Evolutionary conservation across 2,888 invertebrate species (phyloP).

Genomic region (Fragum fragum): DNA sequence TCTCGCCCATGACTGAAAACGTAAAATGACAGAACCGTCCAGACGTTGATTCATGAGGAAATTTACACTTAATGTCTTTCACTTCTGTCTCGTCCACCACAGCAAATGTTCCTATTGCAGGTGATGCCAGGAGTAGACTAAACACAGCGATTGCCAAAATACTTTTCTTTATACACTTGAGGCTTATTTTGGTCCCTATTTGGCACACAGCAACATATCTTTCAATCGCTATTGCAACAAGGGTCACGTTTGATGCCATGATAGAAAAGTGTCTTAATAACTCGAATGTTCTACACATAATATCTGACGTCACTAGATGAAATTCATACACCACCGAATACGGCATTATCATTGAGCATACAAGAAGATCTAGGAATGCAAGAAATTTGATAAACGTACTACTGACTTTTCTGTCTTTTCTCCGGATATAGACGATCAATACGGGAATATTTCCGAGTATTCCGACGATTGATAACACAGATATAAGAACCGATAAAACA

Average conservation of each 20-base stretch:
- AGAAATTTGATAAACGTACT: constrained; percentile 78
- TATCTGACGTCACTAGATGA: constrained; percentile 72
- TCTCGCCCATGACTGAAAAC: constrained; percentile 66
- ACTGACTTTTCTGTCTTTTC: constrained; percentile 68
- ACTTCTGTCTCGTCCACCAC: constrained; percentile 71
- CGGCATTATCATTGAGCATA: constrained; percentile 76
- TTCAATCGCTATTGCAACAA: constrained; percentile 78
- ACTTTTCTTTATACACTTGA: constrained; percentile 68
- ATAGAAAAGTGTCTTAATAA: constrained; percentile 75
- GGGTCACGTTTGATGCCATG: constrained; percentile 69
- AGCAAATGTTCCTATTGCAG: constrained; percentile 74
- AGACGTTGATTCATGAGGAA: constrained; percentile 60
- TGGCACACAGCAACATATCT: constrained; percentile 78
- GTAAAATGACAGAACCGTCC: constrained; percentile 78
- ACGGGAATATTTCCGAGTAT: constrained; percentile 76
- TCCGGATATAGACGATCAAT: constrained; percentile 73
- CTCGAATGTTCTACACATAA: constrained; percentile 74
- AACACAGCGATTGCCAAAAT: constrained; percentile 65
- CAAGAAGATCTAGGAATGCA: constrained; percentile 75
- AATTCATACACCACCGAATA: constrained; percentile 78
- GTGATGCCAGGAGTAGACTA: constrained; percentile 67
- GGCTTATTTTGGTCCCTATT: constrained; percentile 67
- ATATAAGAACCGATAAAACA: constrained; percentile 64
- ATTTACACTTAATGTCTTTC: constrained; percentile 65
- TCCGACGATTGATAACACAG: constrained; percentile 69